Evolutionary conservation across 2,113 vertebrate genomes (phyloP), one percentile per base, ranked within the genome.

Genomic region (Chloebia gouldiae): DNA sequence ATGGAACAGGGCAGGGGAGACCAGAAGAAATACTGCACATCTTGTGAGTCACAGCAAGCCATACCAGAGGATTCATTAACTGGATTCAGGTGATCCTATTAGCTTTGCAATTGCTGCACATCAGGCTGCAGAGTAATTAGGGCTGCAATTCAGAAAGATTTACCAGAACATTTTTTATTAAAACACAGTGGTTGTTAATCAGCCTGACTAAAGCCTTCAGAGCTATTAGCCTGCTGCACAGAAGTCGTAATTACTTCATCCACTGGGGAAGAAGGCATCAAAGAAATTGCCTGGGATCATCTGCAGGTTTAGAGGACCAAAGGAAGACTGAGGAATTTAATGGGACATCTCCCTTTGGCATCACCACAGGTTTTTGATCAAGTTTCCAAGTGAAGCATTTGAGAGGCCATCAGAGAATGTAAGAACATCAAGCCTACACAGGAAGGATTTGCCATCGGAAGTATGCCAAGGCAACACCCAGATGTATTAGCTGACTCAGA

Each of bases 21-120:
- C 80, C 54, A 89, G 82, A 84, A 90, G 50, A 90, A 91, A 91
- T 77, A 92, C 77, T 91, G 33, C 35, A 50, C 63, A 84, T 81
- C 44, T 93, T 81, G 49, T 92, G 96, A 95, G 89, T 94, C 92
- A 96, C 68, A 85, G 77, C 83, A 88, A 94, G 78, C 85, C n/a
- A 12, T 60, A 86, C 81, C 77, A 95, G 80, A 95, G 72, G 87
- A 96, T 90, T 96, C 94, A 97, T 97, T 94, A 96, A 90, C 84
- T 92, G 77, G 93, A 94, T 94, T 94, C 95, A 95, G 95, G 96
- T 93, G 94, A 92, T 93, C 89, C 81, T 92, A 96, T 96, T 96
- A 95, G 80, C 85, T 93, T 89, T 94, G 70, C 89, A 96, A 92
- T 88, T 96, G 85, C 89, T 96, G 89, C 87, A 96, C 87, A 96